Base-by-base conservation (phyloP, 2,797 vertebrate genomes). In the Scolopax rusticola region DNA sequence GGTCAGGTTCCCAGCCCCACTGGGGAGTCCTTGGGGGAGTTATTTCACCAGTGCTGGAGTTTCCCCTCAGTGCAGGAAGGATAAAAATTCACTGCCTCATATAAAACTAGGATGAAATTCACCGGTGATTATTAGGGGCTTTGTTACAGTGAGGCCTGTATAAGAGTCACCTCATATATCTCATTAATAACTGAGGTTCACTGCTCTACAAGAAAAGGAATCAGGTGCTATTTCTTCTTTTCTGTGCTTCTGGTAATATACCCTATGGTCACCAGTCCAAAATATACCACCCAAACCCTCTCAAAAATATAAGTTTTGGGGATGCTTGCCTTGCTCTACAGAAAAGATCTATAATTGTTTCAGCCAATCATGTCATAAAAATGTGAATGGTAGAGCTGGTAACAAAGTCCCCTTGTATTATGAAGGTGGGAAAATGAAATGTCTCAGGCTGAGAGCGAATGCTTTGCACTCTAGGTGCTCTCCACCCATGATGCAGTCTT, bases 141-240 rank as follows among this genome's bases (percentile, higher is more conserved):
- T 77, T 86, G 53, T 93, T 85, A 61, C 41, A 74, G 27, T 67
- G 63, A 85, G 61, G 38, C 19, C 48, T 41, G 21, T 38, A 2
- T 77, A 45, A 47, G 28, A 51, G 54, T 78, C 74, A 93, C 73
- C 40, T 91, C 82, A 28, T 84, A 65, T 33, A 92, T 92, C 70
- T 92, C 51, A 45, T 90, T 86, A 96, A 45, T 79, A 93, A 76
- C 54, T 51, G 59, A 87, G 40, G 40, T 79, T 90, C 54, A 11
- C 30, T 69, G 54, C 48, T 87, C 74, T 84, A 56, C 40, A n/a
- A 76, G 40, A 60, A 85, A 90, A 90, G 56, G 51, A 82, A 94
- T 90, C 53, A 64, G 71, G 60, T 87, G 82, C 9, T 87, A 73
- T 88, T 95, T 94, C 77, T 94, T 92, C 51, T 65, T 90, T 90